These are phyloP conservation scores for Drymodes brunneopygia DNA, from an alignment of 2,113 vertebrate species.

Conservation along the genomic window DNA sequence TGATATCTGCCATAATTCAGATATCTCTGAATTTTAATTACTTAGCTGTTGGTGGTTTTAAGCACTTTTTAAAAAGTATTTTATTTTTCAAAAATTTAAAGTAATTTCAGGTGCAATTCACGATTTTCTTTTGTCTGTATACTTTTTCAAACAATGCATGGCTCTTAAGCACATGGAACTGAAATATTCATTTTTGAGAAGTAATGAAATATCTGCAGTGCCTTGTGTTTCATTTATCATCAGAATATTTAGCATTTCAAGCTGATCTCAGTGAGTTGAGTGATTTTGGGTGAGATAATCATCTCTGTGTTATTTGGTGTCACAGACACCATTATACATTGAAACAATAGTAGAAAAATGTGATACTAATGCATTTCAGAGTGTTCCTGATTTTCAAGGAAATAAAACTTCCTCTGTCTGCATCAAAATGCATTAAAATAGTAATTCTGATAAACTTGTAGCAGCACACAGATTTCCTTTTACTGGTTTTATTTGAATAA, in stretches of 20 bases:
- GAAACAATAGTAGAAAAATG: background rate
- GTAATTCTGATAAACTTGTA: background rate
- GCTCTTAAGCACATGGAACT: background rate
- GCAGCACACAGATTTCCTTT: background rate
- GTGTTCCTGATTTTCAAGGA: background rate
- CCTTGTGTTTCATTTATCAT: background rate
- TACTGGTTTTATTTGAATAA: background rate
- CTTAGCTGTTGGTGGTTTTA: background rate
- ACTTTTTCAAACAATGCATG: background rate
- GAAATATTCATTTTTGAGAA: background rate
- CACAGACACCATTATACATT: background rate
- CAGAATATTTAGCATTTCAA: background rate
- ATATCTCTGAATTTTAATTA: background rate
- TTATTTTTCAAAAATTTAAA: background rate
- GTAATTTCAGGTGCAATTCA: background rate
- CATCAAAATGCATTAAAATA: background rate
- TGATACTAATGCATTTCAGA: background rate
- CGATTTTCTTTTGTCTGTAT: background rate
- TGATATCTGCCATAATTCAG: background rate
- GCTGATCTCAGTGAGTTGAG: background rate
- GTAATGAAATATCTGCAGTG: background rate
- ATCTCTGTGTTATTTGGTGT: background rate
- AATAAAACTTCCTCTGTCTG: background rate
- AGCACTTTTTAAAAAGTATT: background rate
- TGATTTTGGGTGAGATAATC: background rate